A percentile compares a stretch with the other conserved stretches of the same genome.
Evolutionary conservation across 2,113 vertebrate genomes (phyloP).

Genomic region (Sinosuthora webbiana): DNA sequence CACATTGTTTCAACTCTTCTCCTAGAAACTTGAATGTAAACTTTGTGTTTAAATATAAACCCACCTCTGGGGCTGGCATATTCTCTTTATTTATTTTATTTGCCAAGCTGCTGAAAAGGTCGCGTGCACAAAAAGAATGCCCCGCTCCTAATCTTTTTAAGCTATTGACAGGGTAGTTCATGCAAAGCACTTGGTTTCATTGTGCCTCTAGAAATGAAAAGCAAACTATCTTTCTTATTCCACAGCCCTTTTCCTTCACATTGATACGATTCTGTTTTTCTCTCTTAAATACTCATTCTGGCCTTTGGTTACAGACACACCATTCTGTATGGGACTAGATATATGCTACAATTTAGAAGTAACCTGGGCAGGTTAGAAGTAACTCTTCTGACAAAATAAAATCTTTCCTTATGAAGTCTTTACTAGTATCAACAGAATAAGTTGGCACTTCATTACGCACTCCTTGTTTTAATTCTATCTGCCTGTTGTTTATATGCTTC

Average conservation of each 20-base stretch:
- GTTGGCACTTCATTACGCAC: neutral
- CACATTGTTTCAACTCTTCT: constrained; percentile 11
- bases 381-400: neutral
- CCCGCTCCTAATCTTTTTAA: neutral
- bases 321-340: neutral
- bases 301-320: neutral
- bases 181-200: neutral
- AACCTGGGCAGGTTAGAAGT: neutral
- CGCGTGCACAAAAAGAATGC: neutral
- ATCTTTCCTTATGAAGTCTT: neutral
- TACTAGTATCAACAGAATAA: neutral
- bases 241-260: neutral
- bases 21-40: constrained; percentile 48
- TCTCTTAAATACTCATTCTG: neutral
- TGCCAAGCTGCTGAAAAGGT: neutral
- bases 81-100: constrained; percentile 44
- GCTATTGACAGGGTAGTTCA: neutral
- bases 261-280: neutral
- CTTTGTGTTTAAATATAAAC: constrained; percentile 49
- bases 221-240: neutral
- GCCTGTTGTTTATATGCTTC: neutral
- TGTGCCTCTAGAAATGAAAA: constrained; percentile 24
- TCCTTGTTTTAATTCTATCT: neutral
- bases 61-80: neutral
- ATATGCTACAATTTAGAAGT: neutral